These are phyloP conservation scores for Tragelaphus buxtoni DNA, from an alignment of 2,113 vertebrate genomes.

Conservation along the genomic window DNA sequence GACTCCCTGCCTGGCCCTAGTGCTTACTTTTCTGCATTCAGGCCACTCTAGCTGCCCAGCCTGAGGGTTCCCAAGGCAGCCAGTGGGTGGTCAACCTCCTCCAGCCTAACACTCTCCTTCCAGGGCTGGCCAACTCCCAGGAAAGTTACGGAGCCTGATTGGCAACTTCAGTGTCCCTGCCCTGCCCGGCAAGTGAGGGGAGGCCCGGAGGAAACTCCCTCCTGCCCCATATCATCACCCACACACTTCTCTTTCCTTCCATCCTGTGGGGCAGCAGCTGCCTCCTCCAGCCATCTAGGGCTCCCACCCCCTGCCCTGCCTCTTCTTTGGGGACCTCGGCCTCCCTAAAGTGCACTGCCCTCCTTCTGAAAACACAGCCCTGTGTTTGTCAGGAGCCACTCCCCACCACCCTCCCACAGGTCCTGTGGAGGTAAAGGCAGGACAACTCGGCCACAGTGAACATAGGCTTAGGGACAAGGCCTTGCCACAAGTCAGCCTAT, in stretches of 20 bases:
- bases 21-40: neutral
- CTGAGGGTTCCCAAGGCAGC: neutral
- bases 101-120: neutral
- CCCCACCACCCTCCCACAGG: no score
- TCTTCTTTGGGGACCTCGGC: rapidly evolving
- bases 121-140: neutral
- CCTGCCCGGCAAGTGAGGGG: neutral
- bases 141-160: neutral
- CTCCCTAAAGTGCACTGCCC: no score
- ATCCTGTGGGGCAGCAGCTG: neutral
- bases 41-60: neutral
- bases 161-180: neutral
- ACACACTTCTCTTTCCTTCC: neutral
- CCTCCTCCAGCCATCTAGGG: neutral
- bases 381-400: neutral
- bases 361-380: neutral
- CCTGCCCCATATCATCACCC: neutral
- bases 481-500: neutral
- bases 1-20: neutral
- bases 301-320: neutral
- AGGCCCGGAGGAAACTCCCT: neutral
- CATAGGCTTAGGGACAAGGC: neutral
- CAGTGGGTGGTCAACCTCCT: neutral
- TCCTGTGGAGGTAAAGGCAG: no score
- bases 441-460: neutral